Base-by-base conservation (phyloP, 1,140 invertebrate genomes). In the Gerris buenoi region DNA sequence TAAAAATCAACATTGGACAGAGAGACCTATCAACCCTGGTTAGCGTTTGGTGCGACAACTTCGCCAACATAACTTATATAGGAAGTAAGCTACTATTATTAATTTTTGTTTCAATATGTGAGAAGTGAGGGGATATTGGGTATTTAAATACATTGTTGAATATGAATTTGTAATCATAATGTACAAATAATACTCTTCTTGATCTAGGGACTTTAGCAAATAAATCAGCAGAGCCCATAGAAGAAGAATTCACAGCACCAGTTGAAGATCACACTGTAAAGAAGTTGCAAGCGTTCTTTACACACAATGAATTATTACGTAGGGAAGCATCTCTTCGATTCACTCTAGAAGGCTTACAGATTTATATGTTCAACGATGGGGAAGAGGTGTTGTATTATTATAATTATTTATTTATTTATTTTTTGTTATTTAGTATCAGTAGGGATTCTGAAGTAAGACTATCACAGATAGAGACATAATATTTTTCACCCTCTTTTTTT, bases 221-320 rank as follows among this genome's bases (percentile, higher is more conserved):
- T 18, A 46, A 46, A 46, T 18, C 33, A 46, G 18, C 5, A 10
- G 33, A 46, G 18, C 33, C 5, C 10, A 25, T 22, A 13, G 58
- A 60, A 60, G 58, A 60, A 60, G 58, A 22, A 60, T 15, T 13
- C 23, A 25, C 64, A 22, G 27, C 65, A 27, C 72, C 74, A 23
- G 73, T 74, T 25, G 78, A 82, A 62, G 87, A 89, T 69, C 58
- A 60, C 22, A 81, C 82, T 57, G 84, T 89, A 0, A 83, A 82
- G 72, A 88, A 85, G 72, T 73, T 89, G 1, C 86, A 89, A 77
- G 86, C 84, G 1, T 90, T 90, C 73, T 85, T 90, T 63, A 84
- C 82, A 29, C 83, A 85, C 69, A 81, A 82, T 63, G 85, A 87
- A 73, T 81, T 81, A 65, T 83, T 85, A 65, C 77, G 81, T 63